Evolutionary conservation across 2,888 invertebrate species (phyloP).

Genomic region (Zelleria hepariella): DNA sequence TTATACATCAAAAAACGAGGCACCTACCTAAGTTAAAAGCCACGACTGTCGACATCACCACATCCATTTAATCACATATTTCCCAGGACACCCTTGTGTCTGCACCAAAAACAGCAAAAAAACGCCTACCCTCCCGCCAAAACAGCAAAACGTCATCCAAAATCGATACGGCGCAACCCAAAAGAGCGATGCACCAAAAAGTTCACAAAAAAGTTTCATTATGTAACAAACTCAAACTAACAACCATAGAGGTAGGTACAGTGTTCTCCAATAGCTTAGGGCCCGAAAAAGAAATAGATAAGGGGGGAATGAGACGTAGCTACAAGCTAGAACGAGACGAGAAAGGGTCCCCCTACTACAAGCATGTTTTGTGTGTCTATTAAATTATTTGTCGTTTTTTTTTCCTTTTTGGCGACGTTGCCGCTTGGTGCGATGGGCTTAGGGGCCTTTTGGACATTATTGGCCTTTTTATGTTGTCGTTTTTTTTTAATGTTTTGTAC

Average conservation of each 20-base stretch:
- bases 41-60: too few species aligned
- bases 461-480: background rate
- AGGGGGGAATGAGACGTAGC: background rate
- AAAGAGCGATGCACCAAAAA: background rate
- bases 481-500: too few species aligned
- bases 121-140: background rate
- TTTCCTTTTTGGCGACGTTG: conserved; percentile 3
- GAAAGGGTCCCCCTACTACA: background rate
- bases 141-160: background rate
- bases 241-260: background rate
- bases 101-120: too few species aligned
- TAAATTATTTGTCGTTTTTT: background rate
- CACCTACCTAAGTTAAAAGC: too few species aligned
- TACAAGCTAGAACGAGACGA: background rate
- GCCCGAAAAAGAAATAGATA: background rate
- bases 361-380: background rate
- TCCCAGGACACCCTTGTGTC: background rate
- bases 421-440: conserved; percentile 3
- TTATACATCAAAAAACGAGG: too few species aligned
- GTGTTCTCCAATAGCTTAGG: background rate
- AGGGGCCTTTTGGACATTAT: background rate
- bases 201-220: background rate
- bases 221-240: background rate
- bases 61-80: too few species aligned
- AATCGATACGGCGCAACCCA: background rate